Base-by-base conservation (phyloP, 2,888 invertebrate species). In the Steinernema scapterisci region DNA sequence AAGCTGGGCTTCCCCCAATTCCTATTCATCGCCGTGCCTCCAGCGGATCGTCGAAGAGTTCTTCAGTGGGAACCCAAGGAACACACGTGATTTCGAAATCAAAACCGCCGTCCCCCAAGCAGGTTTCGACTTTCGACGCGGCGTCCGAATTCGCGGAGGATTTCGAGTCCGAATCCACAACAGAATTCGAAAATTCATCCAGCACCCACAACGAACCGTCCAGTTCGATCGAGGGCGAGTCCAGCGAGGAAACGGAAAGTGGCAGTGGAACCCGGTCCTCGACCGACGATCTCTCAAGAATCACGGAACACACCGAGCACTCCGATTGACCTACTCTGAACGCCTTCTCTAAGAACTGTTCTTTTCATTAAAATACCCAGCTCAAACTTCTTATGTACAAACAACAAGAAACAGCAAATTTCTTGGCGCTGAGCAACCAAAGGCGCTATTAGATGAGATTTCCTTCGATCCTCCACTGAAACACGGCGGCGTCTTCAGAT, bases 81-180 rank as follows among this genome's bases (percentile, higher is more conserved):
- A 63, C 63, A 13, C 63, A 31, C 63, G 63, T 63, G 31, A 63
- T 63, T n/a, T 63, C 63, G 63, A 63, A 63, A 31, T 16, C 54
- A 19, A 48, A 48, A 19, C 13, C 48, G n/a, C 13, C 48, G 13
- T 5, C 16, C 6, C n/a, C 16, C 2, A 63, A 63, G 63, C 31
- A 63, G n/a, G n/a, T n/a, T n/a, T n/a, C n/a, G n/a, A n/a, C n/a
- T n/a, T n/a, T n/a, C n/a, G n/a, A n/a, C n/a, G n/a, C n/a, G 1
- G 9, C 63, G 16, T 16, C 27, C 63, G 25, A 16, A 48, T 48
- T 27, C 38, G 63, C 6, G 31, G 25, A 25, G 31, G 63, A 63
- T n/a, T 63, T 63, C 31, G 63, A 63, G 63, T 63, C 63, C 5
- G 63, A 63, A n/a, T 63, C 63, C 31, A 25, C 63, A 5, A 38